Evolutionary conservation across 2,113 vertebrate species (phyloP).

Genomic region (Lophura nycthemera): DNA sequence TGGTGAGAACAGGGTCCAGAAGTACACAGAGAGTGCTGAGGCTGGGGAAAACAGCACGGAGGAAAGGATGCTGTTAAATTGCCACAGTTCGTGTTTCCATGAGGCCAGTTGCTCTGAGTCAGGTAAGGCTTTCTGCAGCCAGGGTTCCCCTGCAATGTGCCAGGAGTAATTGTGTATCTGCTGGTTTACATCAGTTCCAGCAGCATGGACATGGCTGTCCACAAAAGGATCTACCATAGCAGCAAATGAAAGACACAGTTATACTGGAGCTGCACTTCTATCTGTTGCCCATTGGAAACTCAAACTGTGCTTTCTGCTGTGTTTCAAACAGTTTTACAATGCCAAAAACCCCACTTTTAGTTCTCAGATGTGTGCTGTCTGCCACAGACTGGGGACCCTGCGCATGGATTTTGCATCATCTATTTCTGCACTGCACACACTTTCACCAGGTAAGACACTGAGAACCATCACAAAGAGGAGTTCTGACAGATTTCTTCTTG

Average conservation of each 20-base stretch:
- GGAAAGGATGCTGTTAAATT: not conserved
- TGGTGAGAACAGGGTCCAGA: not conserved
- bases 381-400: not conserved
- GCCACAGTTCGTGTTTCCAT: not conserved
- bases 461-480: not conserved
- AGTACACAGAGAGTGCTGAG: not conserved
- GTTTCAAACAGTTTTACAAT: not conserved
- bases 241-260: not conserved
- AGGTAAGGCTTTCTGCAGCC: not conserved
- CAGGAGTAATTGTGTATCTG: rapidly evolving
- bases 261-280: not conserved
- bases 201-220: rapidly evolving
- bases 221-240: not conserved
- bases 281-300: not conserved
- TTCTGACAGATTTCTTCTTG: not conserved
- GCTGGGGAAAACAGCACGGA: not conserved
- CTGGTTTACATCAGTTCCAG: not conserved
- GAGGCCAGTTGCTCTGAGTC: not conserved
- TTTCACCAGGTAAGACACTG: not conserved
- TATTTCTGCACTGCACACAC: not conserved
- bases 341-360: not conserved
- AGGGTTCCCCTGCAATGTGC: not conserved
- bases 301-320: not conserved
- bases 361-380: not conserved
- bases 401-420: not conserved